phyloP scores from a whole-genome alignment of 2,888 invertebrate species.

The Eumerus sabulonum region DNA sequence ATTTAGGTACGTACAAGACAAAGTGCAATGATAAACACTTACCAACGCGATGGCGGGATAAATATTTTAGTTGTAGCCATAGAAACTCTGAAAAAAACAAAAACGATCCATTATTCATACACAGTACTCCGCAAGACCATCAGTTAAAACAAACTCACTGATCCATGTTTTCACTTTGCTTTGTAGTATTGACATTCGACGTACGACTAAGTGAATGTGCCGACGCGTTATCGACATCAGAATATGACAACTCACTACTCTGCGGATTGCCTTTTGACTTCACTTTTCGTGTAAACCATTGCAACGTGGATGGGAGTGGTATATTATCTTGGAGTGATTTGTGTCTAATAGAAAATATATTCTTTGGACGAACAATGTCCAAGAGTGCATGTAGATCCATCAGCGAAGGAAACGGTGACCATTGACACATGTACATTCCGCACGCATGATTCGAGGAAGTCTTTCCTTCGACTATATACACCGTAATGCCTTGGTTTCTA shows the following conservation, averaged over 20 bases:
- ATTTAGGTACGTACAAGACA: too few species aligned
- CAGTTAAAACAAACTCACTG: too few species aligned
- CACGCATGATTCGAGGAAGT: slow-evolving; percentile 5
- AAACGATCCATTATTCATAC: too few species aligned
- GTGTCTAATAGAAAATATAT: slow-evolving; percentile 35
- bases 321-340: slow-evolving; percentile 4
- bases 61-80: too few species aligned
- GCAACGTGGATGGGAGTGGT: slow-evolving; percentile 22
- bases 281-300: slow-evolving; percentile 13
- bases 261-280: neutral
- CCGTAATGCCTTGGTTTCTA: slow-evolving; percentile 20
- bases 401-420: slow-evolving; percentile 51
- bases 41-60: too few species aligned
- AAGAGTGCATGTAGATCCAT: slow-evolving; percentile 41
- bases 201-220: too few species aligned
- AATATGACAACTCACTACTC: neutral
- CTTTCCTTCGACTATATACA: slow-evolving; percentile 42
- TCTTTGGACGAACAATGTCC: slow-evolving; percentile 41
- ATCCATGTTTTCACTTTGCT: too few species aligned
- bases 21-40: too few species aligned
- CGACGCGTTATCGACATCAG: neutral
- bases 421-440: slow-evolving; percentile 37
- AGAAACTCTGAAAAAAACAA: too few species aligned
- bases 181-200: too few species aligned
- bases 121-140: too few species aligned